Evolutionary conservation across 2,888 invertebrate genomes (phyloP).

Genomic region (Charanyca ferruginea): DNA sequence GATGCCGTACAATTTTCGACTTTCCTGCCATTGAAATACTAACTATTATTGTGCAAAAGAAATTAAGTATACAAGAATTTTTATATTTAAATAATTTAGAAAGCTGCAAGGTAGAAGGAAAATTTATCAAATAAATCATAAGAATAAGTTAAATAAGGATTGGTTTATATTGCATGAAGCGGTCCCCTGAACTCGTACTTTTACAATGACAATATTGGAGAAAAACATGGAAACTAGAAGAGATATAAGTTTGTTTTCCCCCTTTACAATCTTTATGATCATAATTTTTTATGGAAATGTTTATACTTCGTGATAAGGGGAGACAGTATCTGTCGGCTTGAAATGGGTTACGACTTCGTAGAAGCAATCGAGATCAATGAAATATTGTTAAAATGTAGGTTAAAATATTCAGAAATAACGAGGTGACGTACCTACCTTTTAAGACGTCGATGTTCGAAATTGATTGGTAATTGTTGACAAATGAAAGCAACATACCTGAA

Average conservation of each 20-base stretch:
- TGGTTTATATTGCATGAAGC: slow-evolving; percentile 11
- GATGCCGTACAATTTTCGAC: slow-evolving; percentile 30
- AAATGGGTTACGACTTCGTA: slow-evolving; percentile 31
- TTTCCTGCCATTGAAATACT: slow-evolving; percentile 7
- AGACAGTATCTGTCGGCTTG: slow-evolving; percentile 21
- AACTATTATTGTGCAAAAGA: neutral
- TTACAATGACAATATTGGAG: slow-evolving; percentile 10
- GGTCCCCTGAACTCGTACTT: neutral
- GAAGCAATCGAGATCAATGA: slow-evolving; percentile 38
- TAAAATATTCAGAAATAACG: slow-evolving; percentile 1
- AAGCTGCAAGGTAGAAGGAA: slow-evolving; percentile 34
- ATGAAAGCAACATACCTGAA: slow-evolving; percentile 60
- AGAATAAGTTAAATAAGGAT: neutral
- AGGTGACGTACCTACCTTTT: slow-evolving; percentile 46
- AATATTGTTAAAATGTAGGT: slow-evolving; percentile 22
- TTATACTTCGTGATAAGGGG: slow-evolving; percentile 38
- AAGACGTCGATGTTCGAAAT: neutral
- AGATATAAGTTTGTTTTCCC: slow-evolving; percentile 27
- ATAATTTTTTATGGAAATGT: slow-evolving; percentile 56
- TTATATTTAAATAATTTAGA: slow-evolving; percentile 53
- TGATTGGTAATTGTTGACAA: neutral
- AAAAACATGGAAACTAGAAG: slow-evolving; percentile 26
- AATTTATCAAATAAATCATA: slow-evolving; percentile 10
- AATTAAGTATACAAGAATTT: slow-evolving; percentile 16
- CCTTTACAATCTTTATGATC: slow-evolving; percentile 42